Base-by-base conservation (phyloP, 2,888 invertebrate genomes). In the Parnassius glacialis region DNA sequence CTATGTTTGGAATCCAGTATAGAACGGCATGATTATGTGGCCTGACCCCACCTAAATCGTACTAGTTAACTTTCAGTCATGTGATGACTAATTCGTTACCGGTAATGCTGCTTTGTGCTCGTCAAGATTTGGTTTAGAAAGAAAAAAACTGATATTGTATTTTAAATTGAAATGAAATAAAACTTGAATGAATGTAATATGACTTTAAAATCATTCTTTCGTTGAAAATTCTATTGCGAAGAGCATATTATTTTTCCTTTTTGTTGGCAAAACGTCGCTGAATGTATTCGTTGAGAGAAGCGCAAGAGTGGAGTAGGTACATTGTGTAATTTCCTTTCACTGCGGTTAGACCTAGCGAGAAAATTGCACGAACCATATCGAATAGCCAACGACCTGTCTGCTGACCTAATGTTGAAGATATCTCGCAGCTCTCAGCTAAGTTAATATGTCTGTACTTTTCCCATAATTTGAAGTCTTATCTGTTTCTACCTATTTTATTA, bases 321-420 rank as follows among this genome's bases (percentile, higher is more conserved):
- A 43, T 65, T 58, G 59, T 63, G 61, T 50, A 59, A 65, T 62
- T 52, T 43, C 67, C 68, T 61, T 67, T 68, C 68, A 67, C 68
- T 64, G 61, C 59, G 64, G 53, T 53, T n/a, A 45, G 48, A 53
- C 42, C 50, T 13, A 48, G 20, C 44, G 45, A 52, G 52, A 52
- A 59, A 54, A 60, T 54, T 20, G 47, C 54, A 50, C 50, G 47
- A 20, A 54, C 25, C 54, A 42, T 60, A 54, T 59, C 59, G 59
- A 48, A 54, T 42, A 44, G 48, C 48, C 54, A 20, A 43, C 20
- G 58, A 44, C 47, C 59, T 48, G 3, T 9, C 48, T 16, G 16
- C 53, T 48, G 50, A 60, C 59, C 53, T 47, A 10, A 53, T 45
- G 41, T 25, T 12, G 12, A 10, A 25, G 25, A 45, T n/a, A 34